A percentile compares a stretch with the other conserved stretches of the same genome.
Evolutionary conservation across 2,113 vertebrate genomes (phyloP).

Genomic region (Xiphias gladius): DNA sequence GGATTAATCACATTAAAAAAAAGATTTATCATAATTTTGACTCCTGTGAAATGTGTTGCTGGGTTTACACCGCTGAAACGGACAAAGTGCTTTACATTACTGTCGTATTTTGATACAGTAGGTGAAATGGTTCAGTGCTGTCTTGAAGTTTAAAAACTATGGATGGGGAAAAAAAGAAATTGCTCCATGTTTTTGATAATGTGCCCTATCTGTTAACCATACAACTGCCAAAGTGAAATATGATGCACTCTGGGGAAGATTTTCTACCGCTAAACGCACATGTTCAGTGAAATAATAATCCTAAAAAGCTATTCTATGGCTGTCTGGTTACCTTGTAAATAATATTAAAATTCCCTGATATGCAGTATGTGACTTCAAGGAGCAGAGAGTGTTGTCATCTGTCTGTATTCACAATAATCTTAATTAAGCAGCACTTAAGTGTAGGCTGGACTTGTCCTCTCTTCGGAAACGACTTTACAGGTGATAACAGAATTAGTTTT

Average conservation of each 20-base stretch:
- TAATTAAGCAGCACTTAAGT: neutral
- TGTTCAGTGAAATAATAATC: neutral
- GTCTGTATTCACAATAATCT: neutral
- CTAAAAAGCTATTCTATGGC: neutral
- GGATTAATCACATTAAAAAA: neutral
- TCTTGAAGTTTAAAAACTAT: neutral
- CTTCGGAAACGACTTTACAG: conserved; percentile 1
- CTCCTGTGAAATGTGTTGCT: neutral
- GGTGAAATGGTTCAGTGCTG: neutral
- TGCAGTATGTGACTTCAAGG: too few species aligned
- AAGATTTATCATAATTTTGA: neutral
- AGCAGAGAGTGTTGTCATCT: too few species aligned
- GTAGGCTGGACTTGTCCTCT: neutral
- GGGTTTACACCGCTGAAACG: neutral
- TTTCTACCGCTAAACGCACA: conserved; percentile 15
- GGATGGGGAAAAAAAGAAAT: neutral
- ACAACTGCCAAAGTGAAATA: conserved; percentile 16
- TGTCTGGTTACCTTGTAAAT: neutral
- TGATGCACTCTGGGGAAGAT: conserved; percentile 16
- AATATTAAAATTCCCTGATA: neutral
- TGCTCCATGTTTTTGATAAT: neutral
- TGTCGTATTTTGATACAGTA: conserved; percentile 13
- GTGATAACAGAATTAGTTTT: neutral
- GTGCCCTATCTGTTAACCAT: neutral
- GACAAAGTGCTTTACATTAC: conserved; percentile 14